These are phyloP conservation scores for Standfussiana lucernea DNA, from an alignment of 2,888 invertebrate genomes.

Conservation along the genomic window DNA sequence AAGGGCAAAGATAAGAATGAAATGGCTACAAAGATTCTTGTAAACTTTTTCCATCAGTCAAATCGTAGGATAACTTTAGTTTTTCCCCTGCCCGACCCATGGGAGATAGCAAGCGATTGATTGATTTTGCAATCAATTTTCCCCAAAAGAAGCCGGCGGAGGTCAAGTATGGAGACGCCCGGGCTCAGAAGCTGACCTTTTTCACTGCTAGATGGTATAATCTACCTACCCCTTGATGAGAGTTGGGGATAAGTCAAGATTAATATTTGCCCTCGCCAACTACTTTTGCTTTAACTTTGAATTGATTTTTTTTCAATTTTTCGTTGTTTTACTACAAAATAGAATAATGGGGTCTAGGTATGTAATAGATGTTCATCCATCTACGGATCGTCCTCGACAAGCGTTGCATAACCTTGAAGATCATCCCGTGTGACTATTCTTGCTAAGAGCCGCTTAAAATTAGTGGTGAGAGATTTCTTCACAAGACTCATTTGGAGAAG, in stretches of 20 bases:
- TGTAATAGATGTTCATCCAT: not conserved
- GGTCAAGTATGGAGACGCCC: conserved; percentile 36
- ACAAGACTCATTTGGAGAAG: not conserved
- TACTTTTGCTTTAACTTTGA: conserved; percentile 17
- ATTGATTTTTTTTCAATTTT: not conserved
- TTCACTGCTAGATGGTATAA: conserved; percentile 3
- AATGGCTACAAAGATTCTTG: not conserved
- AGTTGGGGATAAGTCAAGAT: not conserved
- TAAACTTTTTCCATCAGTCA: conserved; percentile 19
- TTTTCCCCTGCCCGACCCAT: not conserved
- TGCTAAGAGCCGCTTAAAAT: not conserved
- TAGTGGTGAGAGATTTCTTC: not conserved
- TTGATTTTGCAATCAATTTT: conserved; percentile 48
- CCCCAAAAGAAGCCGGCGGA: conserved; percentile 26
- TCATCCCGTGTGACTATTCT: not conserved
- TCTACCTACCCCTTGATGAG: not conserved
- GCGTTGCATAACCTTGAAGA: not conserved
- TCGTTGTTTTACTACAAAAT: not conserved
- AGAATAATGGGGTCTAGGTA: not conserved
- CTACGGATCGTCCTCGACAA: not conserved
- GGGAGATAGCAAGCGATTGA: conserved; percentile 20
- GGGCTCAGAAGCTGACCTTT: conserved; percentile 18
- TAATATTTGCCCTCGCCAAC: conserved; percentile 26
- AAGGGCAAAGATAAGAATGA: not conserved
- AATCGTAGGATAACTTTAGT: not conserved